Evolutionary conservation across 1,140 invertebrate species (phyloP), one percentile per base, ranked within the genome.

Genomic region (Mya arenaria): DNA sequence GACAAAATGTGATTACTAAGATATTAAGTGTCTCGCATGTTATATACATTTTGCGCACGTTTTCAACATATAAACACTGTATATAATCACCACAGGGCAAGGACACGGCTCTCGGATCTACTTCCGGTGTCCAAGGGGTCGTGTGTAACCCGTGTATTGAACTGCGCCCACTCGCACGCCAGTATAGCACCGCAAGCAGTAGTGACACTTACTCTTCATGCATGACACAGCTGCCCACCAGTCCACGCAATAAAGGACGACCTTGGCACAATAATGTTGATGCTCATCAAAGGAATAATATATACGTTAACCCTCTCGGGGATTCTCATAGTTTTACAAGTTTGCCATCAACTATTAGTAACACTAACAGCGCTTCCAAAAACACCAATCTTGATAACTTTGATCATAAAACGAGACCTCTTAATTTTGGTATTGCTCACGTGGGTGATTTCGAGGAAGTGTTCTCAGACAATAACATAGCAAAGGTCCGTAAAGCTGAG

Each of bases 201-300:
- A 87, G 85, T 36, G 97, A 98, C 93, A 99, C 97, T 73, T 99
- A 97, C 93, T 97, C 97, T 91, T 98, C 97, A 93, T 99, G 97
- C 94, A 96, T 97, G 94, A 98, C 97, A 84, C 97, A 98, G 94
- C 97, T 97, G 87, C 91, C 89, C 37, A 88, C 86, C 65, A 90
- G 89, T 48, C 90, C 90, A 41, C 82, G 81, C 19, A 74, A 78
- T 41, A 80, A 84, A 19, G 86, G 85, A 28, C 82, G 72, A 48
- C 71, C 72, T 44, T 62, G 37, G 34, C 36, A 79, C 30, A 73
- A 72, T 48, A 63, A 68, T 39, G 37, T 52, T 55, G 85, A 87
- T 41, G 65, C 74, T 60, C 71, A 81, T 39, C 68, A 85, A 81
- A 81, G 91, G 83, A 88, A 95, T 95, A 98, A 98, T 94, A 94